These are phyloP conservation scores for Tricholaema leucomelas DNA, from an alignment of 2,113 vertebrate species.

Conservation along the genomic window DNA sequence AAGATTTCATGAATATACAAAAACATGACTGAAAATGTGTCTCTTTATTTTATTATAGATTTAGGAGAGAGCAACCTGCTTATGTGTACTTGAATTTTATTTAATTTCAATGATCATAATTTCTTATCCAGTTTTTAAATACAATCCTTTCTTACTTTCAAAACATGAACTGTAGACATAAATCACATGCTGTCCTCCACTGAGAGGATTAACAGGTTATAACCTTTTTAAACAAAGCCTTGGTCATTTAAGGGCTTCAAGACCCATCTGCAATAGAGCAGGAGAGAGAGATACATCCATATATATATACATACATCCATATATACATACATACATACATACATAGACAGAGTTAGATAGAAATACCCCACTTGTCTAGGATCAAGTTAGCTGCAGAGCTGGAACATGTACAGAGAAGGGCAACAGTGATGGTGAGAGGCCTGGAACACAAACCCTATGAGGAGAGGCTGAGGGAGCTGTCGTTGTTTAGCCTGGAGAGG, in stretches of 20 bases:
- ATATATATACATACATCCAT: neutral
- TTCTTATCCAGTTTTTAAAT: neutral
- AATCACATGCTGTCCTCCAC: neutral
- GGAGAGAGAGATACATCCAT: neutral
- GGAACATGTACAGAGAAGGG: no score
- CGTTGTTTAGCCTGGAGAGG: no score
- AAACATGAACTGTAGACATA: neutral
- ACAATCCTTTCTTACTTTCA: neutral
- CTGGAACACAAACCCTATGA: no score
- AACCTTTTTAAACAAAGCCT: neutral
- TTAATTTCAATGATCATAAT: neutral
- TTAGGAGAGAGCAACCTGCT: no score
- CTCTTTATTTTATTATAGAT: no score
- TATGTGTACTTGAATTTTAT: neutral
- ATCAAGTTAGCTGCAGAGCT: neutral
- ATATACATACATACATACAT: no score
- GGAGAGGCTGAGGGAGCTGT: no score
- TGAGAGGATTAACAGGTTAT: neutral
- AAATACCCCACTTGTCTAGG: neutral
- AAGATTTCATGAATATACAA: no score
- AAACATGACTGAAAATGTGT: no score
- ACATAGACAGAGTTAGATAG: neutral
- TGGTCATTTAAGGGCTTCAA: neutral
- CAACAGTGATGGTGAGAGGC: no score
- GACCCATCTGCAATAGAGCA: neutral